A percentile compares a stretch with the other conserved stretches of the same genome.
phyloP scores from a whole-genome alignment of 2,888 invertebrate species.

The Phytoseiulus persimilis region DNA sequence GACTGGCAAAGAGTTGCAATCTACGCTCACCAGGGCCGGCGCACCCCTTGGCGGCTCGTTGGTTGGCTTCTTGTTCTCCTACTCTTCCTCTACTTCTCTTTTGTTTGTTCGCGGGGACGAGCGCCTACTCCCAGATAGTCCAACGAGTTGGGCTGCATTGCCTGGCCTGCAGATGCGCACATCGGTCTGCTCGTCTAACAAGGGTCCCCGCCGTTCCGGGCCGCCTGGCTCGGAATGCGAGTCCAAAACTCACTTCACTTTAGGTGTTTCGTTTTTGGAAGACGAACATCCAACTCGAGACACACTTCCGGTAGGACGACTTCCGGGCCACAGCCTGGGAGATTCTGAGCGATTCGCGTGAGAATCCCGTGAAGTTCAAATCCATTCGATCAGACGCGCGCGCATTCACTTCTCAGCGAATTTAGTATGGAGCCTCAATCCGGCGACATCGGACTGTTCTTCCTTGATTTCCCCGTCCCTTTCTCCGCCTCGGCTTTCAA shows the following conservation, averaged over 20 bases:
- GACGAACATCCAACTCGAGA: no score
- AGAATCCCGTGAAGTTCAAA: no score
- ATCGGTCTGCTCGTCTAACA: not conserved
- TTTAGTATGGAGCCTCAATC: not conserved
- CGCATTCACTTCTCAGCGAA: no score
- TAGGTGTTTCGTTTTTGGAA: not conserved
- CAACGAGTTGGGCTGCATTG: not conserved
- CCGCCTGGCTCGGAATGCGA: not conserved
- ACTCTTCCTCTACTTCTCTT: not conserved
- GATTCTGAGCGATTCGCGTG: no score
- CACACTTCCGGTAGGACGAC: no score
- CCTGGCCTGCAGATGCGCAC: not conserved
- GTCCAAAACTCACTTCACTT: not conserved
- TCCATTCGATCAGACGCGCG: no score
- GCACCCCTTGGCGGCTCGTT: not conserved
- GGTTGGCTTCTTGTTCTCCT: not conserved
- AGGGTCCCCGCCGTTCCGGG: not conserved
- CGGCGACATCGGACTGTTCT: not conserved
- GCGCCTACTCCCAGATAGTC: not conserved
- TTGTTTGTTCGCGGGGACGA: not conserved
- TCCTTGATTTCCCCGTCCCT: not conserved
- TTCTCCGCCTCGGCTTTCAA: not conserved
- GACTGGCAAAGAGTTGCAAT: not conserved
- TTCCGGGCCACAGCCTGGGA: no score
- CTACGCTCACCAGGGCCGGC: not conserved